Conservation (phyloP, 2,797 vertebrate genomes). For the Manis pentadactyla region DNA sequence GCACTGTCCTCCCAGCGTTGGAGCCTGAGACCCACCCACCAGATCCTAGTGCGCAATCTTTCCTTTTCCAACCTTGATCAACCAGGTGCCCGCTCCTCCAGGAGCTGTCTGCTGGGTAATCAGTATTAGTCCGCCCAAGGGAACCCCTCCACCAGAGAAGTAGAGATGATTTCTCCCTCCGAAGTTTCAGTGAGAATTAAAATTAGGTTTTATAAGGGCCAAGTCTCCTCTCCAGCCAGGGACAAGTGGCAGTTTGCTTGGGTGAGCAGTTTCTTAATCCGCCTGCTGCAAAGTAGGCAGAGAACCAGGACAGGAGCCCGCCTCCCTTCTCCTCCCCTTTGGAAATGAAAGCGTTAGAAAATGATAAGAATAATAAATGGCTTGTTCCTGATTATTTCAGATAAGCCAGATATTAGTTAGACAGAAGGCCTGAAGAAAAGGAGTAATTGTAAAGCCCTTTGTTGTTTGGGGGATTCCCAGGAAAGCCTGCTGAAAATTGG, state of each 20-base stretch:
- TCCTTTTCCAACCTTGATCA: fast-evolving
- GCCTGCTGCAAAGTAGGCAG: neutral
- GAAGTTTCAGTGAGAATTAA: neutral
- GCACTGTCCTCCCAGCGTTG: fast-evolving
- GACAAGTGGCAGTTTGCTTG: neutral
- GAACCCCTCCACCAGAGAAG: neutral
- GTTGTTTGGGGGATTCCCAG: neutral
- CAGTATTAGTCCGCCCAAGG: neutral
- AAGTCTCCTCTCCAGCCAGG: neutral
- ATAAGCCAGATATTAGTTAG: neutral
- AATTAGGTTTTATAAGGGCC: neutral
- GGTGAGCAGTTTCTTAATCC: neutral
- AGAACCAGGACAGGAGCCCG: too few relatives aligned
- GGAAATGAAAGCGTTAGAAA: neutral
- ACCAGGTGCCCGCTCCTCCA: neutral
- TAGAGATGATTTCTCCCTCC: neutral
- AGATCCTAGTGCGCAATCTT: neutral
- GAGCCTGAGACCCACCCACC: fast-evolving
- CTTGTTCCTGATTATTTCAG: neutral
- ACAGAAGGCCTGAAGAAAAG: neutral
- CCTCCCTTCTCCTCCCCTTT: neutral
- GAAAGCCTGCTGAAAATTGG: neutral
- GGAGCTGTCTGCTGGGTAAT: neutral
- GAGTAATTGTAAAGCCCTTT: neutral
- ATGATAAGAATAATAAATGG: neutral